Evolutionary conservation across 2,888 invertebrate genomes (phyloP).

Genomic region (Aphodius granarius): DNA sequence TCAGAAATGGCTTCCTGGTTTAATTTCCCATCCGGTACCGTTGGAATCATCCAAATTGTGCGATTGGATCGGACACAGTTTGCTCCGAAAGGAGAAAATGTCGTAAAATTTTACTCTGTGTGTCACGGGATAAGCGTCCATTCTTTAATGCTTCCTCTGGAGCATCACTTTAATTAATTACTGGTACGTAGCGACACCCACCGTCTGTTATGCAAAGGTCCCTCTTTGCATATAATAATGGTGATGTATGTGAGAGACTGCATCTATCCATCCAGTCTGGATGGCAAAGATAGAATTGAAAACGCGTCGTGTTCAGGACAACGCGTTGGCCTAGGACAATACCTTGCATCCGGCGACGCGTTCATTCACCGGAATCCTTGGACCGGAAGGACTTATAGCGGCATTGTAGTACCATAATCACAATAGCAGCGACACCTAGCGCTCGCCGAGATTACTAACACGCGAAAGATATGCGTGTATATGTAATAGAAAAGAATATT

Average conservation of each 20-base stretch:
- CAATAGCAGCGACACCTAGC: too few species aligned
- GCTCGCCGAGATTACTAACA: background rate
- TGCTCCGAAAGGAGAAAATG: too few species aligned
- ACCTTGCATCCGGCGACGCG: conserved; percentile 36
- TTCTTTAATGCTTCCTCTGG: background rate
- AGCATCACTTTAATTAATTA: background rate
- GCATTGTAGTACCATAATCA: conserved; percentile 37
- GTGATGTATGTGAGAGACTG: too few species aligned
- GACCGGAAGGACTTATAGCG: conserved; percentile 49
- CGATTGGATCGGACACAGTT: too few species aligned
- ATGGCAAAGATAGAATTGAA: conserved; percentile 29
- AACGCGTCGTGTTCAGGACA: conserved; percentile 32
- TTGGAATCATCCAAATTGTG: too few species aligned
- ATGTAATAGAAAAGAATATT: too few species aligned
- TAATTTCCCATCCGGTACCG: too few species aligned
- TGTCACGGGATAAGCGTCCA: too few species aligned
- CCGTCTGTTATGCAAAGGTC: background rate
- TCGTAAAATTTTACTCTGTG: too few species aligned
- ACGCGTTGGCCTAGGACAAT: conserved; percentile 35
- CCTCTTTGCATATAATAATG: background rate
- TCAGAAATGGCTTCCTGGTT: too few species aligned
- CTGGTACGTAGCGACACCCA: background rate
- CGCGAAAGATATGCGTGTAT: too few species aligned
- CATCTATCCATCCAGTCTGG: conserved; percentile 20
- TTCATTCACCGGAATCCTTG: conserved; percentile 43